Percentiles rank a stretch among this genome's conserved stretches.
Evolutionary conservation across 2,888 invertebrate species (phyloP).

Genomic region (Silvanus unidentatus): DNA sequence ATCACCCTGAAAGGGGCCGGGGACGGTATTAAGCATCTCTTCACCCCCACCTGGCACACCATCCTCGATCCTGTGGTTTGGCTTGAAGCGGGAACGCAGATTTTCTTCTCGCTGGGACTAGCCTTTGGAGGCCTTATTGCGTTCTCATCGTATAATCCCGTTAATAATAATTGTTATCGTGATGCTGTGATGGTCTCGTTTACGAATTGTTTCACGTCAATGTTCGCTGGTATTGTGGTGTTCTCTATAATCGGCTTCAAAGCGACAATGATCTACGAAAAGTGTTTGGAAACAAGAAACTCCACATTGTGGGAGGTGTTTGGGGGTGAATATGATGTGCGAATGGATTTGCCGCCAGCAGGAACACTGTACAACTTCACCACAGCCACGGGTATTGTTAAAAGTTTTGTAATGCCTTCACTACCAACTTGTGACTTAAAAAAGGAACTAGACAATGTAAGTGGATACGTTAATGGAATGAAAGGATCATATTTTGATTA

Average conservation of each 20-base stretch:
- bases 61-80: slow-evolving; percentile 91
- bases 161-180: slow-evolving; percentile 92
- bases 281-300: slow-evolving; percentile 62
- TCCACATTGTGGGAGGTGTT: slow-evolving; percentile 54
- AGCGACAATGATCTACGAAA: slow-evolving; percentile 76
- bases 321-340: slow-evolving; percentile 47
- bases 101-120: slow-evolving; percentile 92
- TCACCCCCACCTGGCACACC: slow-evolving; percentile 89
- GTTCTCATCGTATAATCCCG: slow-evolving; percentile 94
- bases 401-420: slow-evolving; percentile 57
- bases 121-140: slow-evolving; percentile 96
- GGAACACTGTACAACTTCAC: slow-evolving; percentile 53
- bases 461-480: slow-evolving; percentile 43
- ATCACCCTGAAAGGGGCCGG: slow-evolving; percentile 73
- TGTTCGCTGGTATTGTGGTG: slow-evolving; percentile 95
- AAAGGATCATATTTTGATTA: no score
- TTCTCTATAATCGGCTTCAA: slow-evolving; percentile 94
- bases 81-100: slow-evolving; percentile 96
- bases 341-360: slow-evolving; percentile 50
- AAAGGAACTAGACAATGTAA: slow-evolving; percentile 83
- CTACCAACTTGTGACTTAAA: slow-evolving; percentile 75
- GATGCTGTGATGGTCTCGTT: slow-evolving; percentile 90
- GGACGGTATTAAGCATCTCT: slow-evolving; percentile 81
- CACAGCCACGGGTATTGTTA: slow-evolving; percentile 49
- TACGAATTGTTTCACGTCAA: slow-evolving; percentile 90